Base-by-base conservation (phyloP, 2,797 vertebrate species). In the Oryzias dopingdopingensis region DNA sequence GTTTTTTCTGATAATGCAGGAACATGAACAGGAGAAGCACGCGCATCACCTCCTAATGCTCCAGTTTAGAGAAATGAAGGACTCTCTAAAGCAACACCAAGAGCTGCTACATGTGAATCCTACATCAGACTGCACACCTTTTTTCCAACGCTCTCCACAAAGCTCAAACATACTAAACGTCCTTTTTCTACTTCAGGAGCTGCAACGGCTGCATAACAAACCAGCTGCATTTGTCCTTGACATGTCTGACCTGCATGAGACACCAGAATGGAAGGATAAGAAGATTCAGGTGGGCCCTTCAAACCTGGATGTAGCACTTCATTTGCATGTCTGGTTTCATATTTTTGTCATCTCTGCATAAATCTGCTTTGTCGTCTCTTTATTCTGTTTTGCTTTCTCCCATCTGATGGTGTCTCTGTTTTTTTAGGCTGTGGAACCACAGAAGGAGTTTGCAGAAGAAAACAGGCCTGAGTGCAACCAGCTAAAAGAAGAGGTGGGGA, bases 191-290 rank as follows among this genome's bases (percentile, higher is more conserved):
- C 62, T n/a, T 49, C 49, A 98, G 96, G 96, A 98, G 86, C 95
- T 96, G 86, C 95, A 93, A 53, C 95, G 96, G 86, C 93, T 98
- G 76, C 92, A 92, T 47, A 75, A 95, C 84, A 96, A 96, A 82
- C 94, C 96, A 82, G 95, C 94, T 32, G 86, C 83, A 85, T 94
- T 88, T 91, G 74, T 89, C 89, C 94, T 94, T 87, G 97, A 98
- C 81, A 91, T 98, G 65, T 91, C 94, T 65, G 96, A 98, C 80
- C 94, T 99, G 53, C 95, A 97, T 87, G 97, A 99, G 86, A 98
- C 97, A 24, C 89, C 98, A 92, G 96, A 98, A 47, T 99, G 97
- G 97, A 99, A 98, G 92, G 95, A 98, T 94, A 98, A 95, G 93
- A 98, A 98, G 91, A 98, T 98, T 79, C 95, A 92, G 96, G 97